phyloP scores from a whole-genome alignment of 2,888 invertebrate species.

The Esperia sulphurella region DNA sequence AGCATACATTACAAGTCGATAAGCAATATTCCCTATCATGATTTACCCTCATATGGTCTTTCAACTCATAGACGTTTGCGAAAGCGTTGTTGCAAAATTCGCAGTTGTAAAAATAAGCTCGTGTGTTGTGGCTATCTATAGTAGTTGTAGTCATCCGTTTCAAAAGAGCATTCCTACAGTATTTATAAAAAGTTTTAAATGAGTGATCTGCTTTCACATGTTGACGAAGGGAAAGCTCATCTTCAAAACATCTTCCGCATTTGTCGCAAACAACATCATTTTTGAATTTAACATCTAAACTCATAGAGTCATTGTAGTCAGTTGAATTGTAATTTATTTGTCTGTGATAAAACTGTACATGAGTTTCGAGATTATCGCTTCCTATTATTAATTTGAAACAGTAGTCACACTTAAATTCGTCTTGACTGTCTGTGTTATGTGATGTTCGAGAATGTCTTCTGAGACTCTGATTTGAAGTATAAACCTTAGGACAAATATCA shows the following conservation, averaged over 20 bases:
- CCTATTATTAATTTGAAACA: constrained; percentile 29
- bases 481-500: constrained; percentile 53
- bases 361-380: constrained; percentile 29
- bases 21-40: constrained; percentile 50
- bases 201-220: constrained; percentile 54
- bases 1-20: constrained; percentile 60
- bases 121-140: constrained; percentile 1
- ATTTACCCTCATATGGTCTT: constrained; percentile 47
- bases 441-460: constrained; percentile 38
- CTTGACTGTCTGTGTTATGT: constrained; percentile 32
- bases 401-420: constrained; percentile 25
- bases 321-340: constrained; percentile 11
- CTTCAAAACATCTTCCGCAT: constrained; percentile 37
- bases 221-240: constrained; percentile 40
- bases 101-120: constrained; percentile 34
- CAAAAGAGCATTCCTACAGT: constrained; percentile 46
- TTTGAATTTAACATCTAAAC: not conserved
- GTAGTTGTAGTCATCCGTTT: constrained; percentile 21
- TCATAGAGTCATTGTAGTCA: constrained; percentile 8
- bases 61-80: constrained; percentile 43
- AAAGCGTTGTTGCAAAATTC: constrained; percentile 45
- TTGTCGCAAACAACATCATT: constrained; percentile 27
- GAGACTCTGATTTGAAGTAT: constrained; percentile 55
- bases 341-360: constrained; percentile 22
- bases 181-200: constrained; percentile 52